These are phyloP conservation scores for Seira sanloemensis DNA, from an alignment of 2,888 invertebrate genomes.

Conservation along the genomic window DNA sequence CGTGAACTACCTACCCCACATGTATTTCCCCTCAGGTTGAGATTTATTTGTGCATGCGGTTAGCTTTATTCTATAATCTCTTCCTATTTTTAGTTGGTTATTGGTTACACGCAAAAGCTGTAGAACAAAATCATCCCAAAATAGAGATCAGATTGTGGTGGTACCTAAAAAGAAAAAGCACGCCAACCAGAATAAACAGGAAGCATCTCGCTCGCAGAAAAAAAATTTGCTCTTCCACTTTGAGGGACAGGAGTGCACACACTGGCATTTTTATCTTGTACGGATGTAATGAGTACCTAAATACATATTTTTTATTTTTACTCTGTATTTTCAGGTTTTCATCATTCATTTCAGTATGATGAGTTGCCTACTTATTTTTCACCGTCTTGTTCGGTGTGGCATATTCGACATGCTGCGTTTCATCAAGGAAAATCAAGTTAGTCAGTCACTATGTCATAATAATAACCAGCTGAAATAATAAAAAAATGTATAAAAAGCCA, in stretches of 20 bases:
- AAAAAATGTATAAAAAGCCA: not conserved
- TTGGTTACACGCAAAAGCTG: not conserved
- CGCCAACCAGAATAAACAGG: not conserved
- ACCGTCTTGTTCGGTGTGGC: too few species aligned
- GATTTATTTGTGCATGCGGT: not conserved
- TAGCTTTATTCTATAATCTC: not conserved
- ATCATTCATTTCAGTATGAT: not conserved
- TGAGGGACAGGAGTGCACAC: not conserved
- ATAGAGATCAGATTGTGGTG: not conserved
- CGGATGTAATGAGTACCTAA: not conserved
- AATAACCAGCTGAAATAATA: not conserved
- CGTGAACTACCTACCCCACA: not conserved
- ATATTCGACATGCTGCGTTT: constrained; percentile 4
- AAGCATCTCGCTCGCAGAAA: not conserved
- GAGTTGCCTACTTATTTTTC: not conserved
- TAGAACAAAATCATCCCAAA: not conserved
- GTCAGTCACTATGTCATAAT: constrained; percentile 9
- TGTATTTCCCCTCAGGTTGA: too few species aligned
- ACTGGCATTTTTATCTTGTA: not conserved
- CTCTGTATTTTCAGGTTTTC: not conserved
- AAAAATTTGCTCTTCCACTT: not conserved
- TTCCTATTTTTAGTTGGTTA: not conserved
- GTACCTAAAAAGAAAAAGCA: not conserved
- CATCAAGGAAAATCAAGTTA: constrained; percentile 34
- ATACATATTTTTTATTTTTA: not conserved